Base-by-base conservation (phyloP, 2,888 invertebrate genomes). In the Sycophila texana region DNA sequence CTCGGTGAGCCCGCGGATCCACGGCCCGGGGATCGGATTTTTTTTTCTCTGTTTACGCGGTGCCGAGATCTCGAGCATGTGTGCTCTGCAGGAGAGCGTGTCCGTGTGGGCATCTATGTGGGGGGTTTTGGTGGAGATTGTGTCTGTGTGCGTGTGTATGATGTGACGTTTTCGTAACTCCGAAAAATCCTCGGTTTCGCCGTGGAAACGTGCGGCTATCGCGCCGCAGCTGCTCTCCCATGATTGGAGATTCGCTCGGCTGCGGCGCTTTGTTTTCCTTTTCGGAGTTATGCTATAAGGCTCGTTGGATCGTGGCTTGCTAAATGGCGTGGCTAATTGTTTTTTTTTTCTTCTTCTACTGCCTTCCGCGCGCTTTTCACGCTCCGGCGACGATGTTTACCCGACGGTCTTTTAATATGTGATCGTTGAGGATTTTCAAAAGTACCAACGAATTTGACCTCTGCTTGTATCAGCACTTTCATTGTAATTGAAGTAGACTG, bases 121-220 rank as follows among this genome's bases (percentile, higher is more conserved):
- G 39, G 39, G 39, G 39, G 39, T 39, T n/a, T n/a, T 39, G 10
- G 39, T 7, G 7, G 39, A 39, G 39, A 39, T 39, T 39, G 61
- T 4, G 14, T 30, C n/a, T 61, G 13, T 39, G 63, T 26, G 63
- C 18, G 63, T 1, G 10, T 65, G 57, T 26, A 26, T 12, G 20
- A 0, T 20, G 16, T 73, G 77, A 77, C 77, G 72, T 77, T 77
- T 66, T 72, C 58, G 49, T 58, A 72, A 71, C 66, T 71, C 30
- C 39, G 70, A 70, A 71, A 76, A 39, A 76, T 26, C 57, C 55
- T 57, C 63, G 22, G 30, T 65, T 72, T 63, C 10, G 39, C 39
- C 39, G n/a, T 30, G 20, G 39, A n/a, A 61, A 68, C 30, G 18
- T 20, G 63, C 53, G 10, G 26, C 60, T 60, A 2, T n/a, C n/a